Conservation (phyloP, 2,797 vertebrate genomes). For the Lophotriccus pileatus region DNA sequence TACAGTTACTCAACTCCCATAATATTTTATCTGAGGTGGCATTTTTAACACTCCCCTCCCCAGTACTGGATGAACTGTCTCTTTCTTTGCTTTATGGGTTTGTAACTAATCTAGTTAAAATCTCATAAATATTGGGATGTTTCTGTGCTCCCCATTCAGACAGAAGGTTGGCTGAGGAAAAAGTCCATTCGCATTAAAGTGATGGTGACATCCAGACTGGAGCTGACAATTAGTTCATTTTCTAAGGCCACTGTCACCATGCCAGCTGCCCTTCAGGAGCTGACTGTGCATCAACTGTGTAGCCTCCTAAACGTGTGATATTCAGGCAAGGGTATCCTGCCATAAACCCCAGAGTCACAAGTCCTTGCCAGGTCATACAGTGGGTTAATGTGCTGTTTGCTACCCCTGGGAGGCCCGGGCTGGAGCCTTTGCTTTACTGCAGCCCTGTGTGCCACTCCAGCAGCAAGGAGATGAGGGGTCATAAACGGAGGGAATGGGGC, state of each 20-base stretch:
- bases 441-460: neutral
- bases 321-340: neutral
- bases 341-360: neutral
- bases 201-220: conserved; percentile 59
- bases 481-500: neutral
- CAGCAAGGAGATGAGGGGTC: neutral
- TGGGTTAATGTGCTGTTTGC: neutral
- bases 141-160: conserved; percentile 61
- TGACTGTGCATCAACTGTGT: neutral
- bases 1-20: conserved; percentile 66
- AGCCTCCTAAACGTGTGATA: neutral
- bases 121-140: conserved; percentile 64
- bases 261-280: conserved; percentile 54
- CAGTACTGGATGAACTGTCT: conserved; percentile 65
- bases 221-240: conserved; percentile 59
- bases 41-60: conserved; percentile 68
- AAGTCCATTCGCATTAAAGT: conserved; percentile 59
- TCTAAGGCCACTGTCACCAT: neutral
- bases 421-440: neutral
- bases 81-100: conserved; percentile 69
- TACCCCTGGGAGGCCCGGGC: neutral
- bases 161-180: conserved; percentile 34
- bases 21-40: conserved; percentile 74
- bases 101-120: conserved; percentile 69
- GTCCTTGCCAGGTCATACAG: neutral